Evolutionary conservation across 2,888 invertebrate genomes (phyloP), one percentile per base, ranked within the genome.

Genomic region (Formica aserva): DNA sequence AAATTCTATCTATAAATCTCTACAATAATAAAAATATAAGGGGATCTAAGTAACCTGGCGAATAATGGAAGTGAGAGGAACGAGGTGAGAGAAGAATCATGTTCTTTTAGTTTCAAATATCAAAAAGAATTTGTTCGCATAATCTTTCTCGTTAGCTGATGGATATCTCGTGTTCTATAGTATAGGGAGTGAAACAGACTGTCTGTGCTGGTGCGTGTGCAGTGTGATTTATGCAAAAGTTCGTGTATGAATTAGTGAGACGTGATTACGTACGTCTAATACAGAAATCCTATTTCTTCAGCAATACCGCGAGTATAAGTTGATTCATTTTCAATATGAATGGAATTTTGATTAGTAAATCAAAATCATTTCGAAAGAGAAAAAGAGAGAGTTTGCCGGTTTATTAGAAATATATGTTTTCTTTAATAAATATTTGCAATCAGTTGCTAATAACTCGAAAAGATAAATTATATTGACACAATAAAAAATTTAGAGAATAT

Each of bases 191-290:
- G 63, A 76, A 63, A 63, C 45, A 32, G 26, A 38, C 6, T 18
- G 41, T 3, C 22, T 15, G 45, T 32, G 32, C 62, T 48, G 1
- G 45, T 32, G 45, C 26, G 35, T 48, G 29, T 63, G 63, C 63
- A 63, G 32, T 48, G 63, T 35, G 75, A 13, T 63, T 75, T 45
- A 63, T 63, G 35, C 63, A 4, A 48, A 4, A 48, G 32, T 45
- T 22, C 22, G 63, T 35, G 75, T 26, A 11, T 26, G 63, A 63
- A 22, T 75, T 48, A 60, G 32, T 45, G 62, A 75, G 32, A 32
- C 22, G 63, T 63, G 48, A 63, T 63, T 48, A 22, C 15, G 41
- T 60, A 35, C 18, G 48, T 48, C 48, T 48, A 52, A 52, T 60
- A 41, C 57, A 13, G 18, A 62, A 74, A 62, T 62, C 3, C 29